Percentiles rank a stretch among this genome's conserved stretches.
Conservation (phyloP, 2,888 invertebrate genomes). For the Ormia ochracea region DNA sequence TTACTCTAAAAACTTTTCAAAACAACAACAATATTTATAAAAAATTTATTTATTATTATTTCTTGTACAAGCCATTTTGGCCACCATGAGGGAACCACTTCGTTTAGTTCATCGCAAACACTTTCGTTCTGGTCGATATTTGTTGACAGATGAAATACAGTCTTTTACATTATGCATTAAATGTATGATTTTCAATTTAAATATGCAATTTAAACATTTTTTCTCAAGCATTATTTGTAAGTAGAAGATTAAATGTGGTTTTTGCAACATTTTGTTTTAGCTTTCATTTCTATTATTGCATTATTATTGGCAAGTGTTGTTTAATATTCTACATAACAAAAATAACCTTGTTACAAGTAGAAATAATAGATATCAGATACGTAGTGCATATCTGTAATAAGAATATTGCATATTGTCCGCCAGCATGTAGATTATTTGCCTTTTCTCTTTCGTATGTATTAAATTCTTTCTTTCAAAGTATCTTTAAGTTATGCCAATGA, state of each 20-base stretch:
- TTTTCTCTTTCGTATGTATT: not conserved
- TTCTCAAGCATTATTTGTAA: conserved; percentile 12
- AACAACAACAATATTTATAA: too few relatives aligned
- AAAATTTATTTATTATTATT: too few relatives aligned
- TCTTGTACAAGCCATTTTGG: too few relatives aligned
- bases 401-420: conserved; percentile 21
- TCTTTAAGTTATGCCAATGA: conserved; percentile 40
- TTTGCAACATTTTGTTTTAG: conserved; percentile 10
- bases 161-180: not conserved
- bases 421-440: conserved; percentile 4
- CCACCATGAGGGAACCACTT: too few relatives aligned
- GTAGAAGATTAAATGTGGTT: conserved; percentile 7
- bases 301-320: conserved; percentile 49
- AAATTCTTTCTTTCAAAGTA: not conserved
- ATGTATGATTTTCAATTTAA: conserved; percentile 18
- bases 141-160: too few relatives aligned
- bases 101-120: too few relatives aligned
- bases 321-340: conserved; percentile 43
- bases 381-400: conserved; percentile 6
- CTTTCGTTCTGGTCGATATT: too few relatives aligned
- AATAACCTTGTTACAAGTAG: conserved; percentile 51
- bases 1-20: too few relatives aligned
- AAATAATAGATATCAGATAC: conserved; percentile 48
- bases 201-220: too few relatives aligned
- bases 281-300: conserved; percentile 20